Evolutionary conservation across 2,113 vertebrate species (phyloP).

Genomic region (Elephas maximus): DNA sequence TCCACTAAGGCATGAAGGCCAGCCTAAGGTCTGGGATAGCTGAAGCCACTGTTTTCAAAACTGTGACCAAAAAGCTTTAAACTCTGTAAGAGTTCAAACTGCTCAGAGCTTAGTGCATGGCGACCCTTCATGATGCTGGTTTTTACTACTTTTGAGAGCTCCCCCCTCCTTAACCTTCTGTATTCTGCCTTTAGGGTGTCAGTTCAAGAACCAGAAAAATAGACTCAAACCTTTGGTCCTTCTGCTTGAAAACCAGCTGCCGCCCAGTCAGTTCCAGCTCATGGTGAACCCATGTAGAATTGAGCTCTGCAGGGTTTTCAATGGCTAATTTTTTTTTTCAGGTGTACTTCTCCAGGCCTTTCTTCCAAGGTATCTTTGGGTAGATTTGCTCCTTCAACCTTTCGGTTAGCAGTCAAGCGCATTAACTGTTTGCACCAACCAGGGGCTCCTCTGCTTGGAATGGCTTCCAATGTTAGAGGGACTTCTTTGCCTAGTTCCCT

Average conservation of each 20-base stretch:
- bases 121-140: background rate
- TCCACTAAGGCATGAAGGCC: background rate
- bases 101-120: fast-evolving
- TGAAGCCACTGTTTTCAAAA: background rate
- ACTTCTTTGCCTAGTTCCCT: background rate
- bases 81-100: too few species aligned
- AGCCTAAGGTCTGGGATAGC: background rate
- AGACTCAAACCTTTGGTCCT: background rate
- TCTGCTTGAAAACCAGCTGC: too few species aligned
- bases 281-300: too few species aligned
- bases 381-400: too few species aligned
- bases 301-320: too few species aligned
- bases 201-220: background rate
- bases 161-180: background rate
- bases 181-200: background rate
- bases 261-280: too few species aligned
- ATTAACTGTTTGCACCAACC: too few species aligned
- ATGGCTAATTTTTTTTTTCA: too few species aligned
- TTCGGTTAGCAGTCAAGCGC: too few species aligned
- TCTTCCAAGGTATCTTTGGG: too few species aligned
- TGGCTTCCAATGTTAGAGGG: fast-evolving
- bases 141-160: background rate
- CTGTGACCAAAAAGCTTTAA: background rate
- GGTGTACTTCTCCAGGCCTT: too few species aligned
- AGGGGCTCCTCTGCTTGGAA: background rate